phyloP scores from a whole-genome alignment of 2,113 vertebrate genomes.

The Numenius arquata region DNA sequence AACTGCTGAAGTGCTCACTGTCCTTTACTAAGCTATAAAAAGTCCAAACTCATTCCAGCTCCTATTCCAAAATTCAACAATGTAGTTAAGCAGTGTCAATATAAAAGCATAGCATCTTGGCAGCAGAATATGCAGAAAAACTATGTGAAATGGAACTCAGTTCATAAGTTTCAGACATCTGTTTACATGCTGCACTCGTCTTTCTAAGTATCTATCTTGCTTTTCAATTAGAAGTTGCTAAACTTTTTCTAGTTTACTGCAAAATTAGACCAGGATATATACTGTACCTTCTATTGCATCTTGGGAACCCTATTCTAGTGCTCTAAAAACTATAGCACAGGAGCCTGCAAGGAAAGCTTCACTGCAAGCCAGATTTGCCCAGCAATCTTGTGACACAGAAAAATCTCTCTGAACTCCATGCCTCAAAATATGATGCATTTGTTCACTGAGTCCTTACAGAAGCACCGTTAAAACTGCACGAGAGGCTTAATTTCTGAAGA shows the following conservation, averaged over 20 bases:
- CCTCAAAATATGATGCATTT: not conserved
- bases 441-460: not conserved
- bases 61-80: not conserved
- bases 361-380: not conserved
- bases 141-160: not conserved
- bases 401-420: not conserved
- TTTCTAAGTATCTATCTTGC: not conserved
- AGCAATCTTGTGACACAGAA: not conserved
- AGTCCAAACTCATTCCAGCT: not conserved
- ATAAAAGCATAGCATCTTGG: not conserved
- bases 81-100: not conserved
- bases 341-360: not conserved
- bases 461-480: not conserved
- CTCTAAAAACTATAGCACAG: not conserved
- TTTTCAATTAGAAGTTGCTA: not conserved
- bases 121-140: not conserved
- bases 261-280: not conserved
- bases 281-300: not conserved
- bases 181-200: not conserved
- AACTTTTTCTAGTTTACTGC: not conserved
- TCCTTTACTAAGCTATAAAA: not conserved
- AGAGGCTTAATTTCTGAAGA: not conserved
- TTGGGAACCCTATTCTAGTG: not conserved
- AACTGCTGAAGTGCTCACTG: not conserved
- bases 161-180: not conserved